A percentile compares a stretch with the other conserved stretches of the same genome.
Evolutionary conservation across 2,888 invertebrate genomes (phyloP).

Genomic region (Tiphia femorata): DNA sequence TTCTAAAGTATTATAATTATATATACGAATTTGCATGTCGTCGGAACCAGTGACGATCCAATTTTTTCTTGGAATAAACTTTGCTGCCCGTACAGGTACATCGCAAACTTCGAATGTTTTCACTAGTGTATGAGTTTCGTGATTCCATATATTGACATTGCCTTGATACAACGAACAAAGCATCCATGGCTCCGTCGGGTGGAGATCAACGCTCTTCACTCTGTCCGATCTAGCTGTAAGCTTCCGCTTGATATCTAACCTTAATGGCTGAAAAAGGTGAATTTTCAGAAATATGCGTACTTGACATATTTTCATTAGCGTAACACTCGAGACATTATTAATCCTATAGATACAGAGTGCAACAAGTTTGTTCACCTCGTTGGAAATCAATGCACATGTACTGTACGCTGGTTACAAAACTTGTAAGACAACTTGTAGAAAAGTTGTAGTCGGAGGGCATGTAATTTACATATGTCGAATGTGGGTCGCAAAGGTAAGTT

Average conservation of each 20-base stretch:
- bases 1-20: conserved; percentile 99
- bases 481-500: too few species aligned
- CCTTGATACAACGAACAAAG: conserved; percentile 98
- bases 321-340: too few species aligned
- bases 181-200: conserved; percentile 99
- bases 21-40: conserved; percentile 94
- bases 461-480: neutral
- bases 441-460: too few species aligned
- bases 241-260: conserved; percentile 98
- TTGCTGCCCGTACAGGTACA: conserved; percentile 94
- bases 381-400: too few species aligned
- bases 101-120: conserved; percentile 96
- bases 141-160: conserved; percentile 99
- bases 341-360: too few species aligned
- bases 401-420: too few species aligned
- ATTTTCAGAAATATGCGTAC: neutral
- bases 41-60: conserved; percentile 99
- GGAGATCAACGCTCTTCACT: conserved; percentile 97
- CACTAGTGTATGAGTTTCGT: conserved; percentile 92
- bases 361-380: too few species aligned
- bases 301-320: too few species aligned
- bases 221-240: conserved; percentile 97
- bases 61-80: conserved; percentile 97
- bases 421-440: too few species aligned
- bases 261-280: conserved; percentile 79